Percentiles rank a stretch among this genome's conserved stretches.
phyloP scores from a whole-genome alignment of 2,888 invertebrate species.

The Ennomos fuscantarius region DNA sequence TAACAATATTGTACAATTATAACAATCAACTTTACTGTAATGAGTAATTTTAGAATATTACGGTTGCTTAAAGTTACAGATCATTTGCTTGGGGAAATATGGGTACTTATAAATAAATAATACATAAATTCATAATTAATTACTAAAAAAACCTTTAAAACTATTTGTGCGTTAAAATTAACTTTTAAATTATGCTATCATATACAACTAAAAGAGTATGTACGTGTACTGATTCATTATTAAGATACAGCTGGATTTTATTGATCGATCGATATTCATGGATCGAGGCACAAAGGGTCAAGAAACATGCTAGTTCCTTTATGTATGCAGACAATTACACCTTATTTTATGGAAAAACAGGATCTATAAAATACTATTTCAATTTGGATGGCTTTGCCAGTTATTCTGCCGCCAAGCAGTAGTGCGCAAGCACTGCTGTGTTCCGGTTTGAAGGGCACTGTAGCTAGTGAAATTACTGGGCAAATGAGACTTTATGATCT shows the following conservation, averaged over 20 bases:
- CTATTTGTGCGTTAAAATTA: conserved; percentile 37
- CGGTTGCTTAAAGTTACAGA: conserved; percentile 15
- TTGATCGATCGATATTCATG: background rate
- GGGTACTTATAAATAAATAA: conserved; percentile 13
- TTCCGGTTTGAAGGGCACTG: too few relatives aligned
- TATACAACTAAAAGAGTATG: conserved; percentile 16
- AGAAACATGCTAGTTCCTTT: too few relatives aligned
- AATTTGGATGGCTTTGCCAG: too few relatives aligned
- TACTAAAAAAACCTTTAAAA: conserved; percentile 23
- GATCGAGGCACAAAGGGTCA: too few relatives aligned
- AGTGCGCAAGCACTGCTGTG: too few relatives aligned
- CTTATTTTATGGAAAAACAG: too few relatives aligned
- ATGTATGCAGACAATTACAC: too few relatives aligned
- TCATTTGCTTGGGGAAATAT: conserved; percentile 9
- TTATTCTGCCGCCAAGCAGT: too few relatives aligned
- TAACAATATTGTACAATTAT: conserved; percentile 20
- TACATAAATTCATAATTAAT: conserved; percentile 19
- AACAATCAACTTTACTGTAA: conserved; percentile 12
- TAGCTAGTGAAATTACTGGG: too few relatives aligned
- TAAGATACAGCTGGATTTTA: background rate
- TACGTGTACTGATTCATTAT: conserved; percentile 20
- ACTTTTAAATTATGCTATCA: conserved; percentile 18
- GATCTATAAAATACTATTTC: too few relatives aligned
- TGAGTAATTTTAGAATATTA: background rate
- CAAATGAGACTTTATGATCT: too few relatives aligned